Conservation (phyloP, 2,888 invertebrate genomes). For the Abrostola triplasia region DNA sequence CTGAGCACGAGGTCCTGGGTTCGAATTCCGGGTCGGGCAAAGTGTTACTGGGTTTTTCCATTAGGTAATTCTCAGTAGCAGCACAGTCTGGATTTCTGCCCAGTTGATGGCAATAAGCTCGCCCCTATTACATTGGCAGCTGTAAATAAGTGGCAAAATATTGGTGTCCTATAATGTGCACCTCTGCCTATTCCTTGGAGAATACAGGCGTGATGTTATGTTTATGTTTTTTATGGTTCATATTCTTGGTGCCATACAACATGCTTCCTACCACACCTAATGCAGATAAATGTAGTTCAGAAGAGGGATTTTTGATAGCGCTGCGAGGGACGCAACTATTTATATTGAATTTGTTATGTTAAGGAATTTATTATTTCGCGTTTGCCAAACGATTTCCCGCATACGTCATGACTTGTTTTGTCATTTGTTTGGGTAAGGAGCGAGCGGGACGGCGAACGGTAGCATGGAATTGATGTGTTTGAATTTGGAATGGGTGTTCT, state of each 20-base stretch:
- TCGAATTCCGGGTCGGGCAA: too few species aligned
- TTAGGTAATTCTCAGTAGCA: too few species aligned
- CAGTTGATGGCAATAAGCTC: too few species aligned
- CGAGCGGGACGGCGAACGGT: neutral
- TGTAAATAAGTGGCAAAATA: too few species aligned
- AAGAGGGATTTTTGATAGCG: conserved; percentile 72
- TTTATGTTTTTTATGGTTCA: too few species aligned
- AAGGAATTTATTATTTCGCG: conserved; percentile 73
- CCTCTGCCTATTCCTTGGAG: too few species aligned
- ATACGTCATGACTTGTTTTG: conserved; percentile 60
- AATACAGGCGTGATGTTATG: too few species aligned
- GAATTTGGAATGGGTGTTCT: neutral
- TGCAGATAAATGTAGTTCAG: conserved; percentile 77
- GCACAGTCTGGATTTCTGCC: too few species aligned
- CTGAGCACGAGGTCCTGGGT: too few species aligned
- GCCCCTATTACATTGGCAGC: too few species aligned
- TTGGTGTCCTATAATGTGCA: too few species aligned
- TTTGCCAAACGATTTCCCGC: conserved; percentile 73
- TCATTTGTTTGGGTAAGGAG: conserved; percentile 45
- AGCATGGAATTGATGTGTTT: neutral
- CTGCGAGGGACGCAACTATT: conserved; percentile 69
- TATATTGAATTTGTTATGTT: conserved; percentile 76
- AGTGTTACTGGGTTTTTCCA: too few species aligned
- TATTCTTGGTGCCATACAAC: conserved; percentile 44
- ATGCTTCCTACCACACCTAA: conserved; percentile 62